A percentile compares a stretch with the other conserved stretches of the same genome.
Evolutionary conservation across 2,888 invertebrate genomes (phyloP).

Genomic region (Clivina fossor): DNA sequence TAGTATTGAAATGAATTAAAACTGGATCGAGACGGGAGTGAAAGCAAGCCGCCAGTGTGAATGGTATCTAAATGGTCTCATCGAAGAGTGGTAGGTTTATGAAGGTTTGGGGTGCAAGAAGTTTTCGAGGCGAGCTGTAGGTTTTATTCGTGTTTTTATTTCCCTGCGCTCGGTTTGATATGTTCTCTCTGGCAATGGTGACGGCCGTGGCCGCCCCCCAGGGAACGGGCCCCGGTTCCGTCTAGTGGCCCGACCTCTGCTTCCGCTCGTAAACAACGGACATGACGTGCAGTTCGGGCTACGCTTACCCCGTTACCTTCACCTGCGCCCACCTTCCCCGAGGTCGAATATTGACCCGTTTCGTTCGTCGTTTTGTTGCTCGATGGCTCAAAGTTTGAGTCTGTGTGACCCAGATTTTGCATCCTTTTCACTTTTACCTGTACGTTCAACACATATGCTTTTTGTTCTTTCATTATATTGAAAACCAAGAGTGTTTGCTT

Average conservation of each 20-base stretch:
- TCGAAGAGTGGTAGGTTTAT: conserved; percentile 32
- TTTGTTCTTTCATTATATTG: conserved; percentile 12
- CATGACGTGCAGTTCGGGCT: conserved; percentile 38
- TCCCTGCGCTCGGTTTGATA: conserved; percentile 43
- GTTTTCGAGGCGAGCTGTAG: conserved; percentile 42
- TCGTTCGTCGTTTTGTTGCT: background rate
- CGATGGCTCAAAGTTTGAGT: background rate
- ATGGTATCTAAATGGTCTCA: no score
- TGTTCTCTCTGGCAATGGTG: conserved; percentile 44
- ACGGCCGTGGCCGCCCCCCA: conserved; percentile 24
- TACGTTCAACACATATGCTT: conserved; percentile 8
- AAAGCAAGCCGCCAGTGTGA: no score
- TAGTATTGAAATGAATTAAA: no score
- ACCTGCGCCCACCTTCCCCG: conserved; percentile 1
- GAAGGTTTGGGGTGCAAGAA: conserved; percentile 40
- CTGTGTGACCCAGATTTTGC: conserved; percentile 22
- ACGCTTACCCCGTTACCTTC: no score
- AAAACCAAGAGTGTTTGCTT: conserved; percentile 11
- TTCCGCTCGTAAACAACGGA: conserved; percentile 45
- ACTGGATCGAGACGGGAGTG: no score
- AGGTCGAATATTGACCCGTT: conserved; percentile 13
- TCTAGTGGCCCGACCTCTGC: conserved; percentile 40
- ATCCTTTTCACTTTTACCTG: conserved; percentile 21
- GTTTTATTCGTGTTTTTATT: conserved; percentile 48
- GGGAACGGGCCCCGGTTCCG: conserved; percentile 31